Base-by-base conservation (phyloP, 2,113 vertebrate species). In the Melanocharis versteri region DNA sequence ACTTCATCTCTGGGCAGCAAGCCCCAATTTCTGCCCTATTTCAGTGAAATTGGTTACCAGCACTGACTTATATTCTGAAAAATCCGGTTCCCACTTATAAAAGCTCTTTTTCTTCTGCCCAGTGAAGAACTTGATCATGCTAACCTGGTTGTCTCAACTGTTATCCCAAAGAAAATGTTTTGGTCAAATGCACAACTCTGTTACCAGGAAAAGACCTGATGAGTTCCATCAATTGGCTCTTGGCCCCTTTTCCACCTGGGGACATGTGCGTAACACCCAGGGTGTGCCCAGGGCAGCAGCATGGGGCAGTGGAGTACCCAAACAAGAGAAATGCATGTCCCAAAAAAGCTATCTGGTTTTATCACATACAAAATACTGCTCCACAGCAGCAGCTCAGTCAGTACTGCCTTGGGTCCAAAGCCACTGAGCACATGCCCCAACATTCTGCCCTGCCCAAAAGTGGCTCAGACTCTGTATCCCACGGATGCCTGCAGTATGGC, bases 371-470 rank as follows among this genome's bases (percentile, higher is more conserved):
- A 44, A 69, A 35, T 23, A 7, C 28, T 4, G 13, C 15, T 53
- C 33, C 18, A 1, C 17, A 33, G 10, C 27, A 53, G 42, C 40
- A 80, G 15, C 6, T 54, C 61, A 3, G 0, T 9, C 6, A 2
- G 18, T 17, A 15, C 27, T 24, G 18, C 33, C 13, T 56, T 0
- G 0, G 18, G 35, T 19, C 16, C 21, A 28, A 51, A 76, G 68
- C 9, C 1, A 1, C 45, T 4, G 19, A 1, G 2, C 31, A 13
- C 4, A 0, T 5, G 18, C 5, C 20, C 30, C 5, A 1, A 3
- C 4, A 3, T 11, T 19, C 2, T 4, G 27, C 37, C 57, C 66
- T 51, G 61, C 58, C 44, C 3, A 0, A 37, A 11, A 2, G 1
- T 3, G 0, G 0, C 61, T 66, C 3, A 0, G 66, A 20, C 13